These are phyloP conservation scores for Gymnodraco acuticeps DNA, from an alignment of 2,797 vertebrate species.

Conservation along the genomic window DNA sequence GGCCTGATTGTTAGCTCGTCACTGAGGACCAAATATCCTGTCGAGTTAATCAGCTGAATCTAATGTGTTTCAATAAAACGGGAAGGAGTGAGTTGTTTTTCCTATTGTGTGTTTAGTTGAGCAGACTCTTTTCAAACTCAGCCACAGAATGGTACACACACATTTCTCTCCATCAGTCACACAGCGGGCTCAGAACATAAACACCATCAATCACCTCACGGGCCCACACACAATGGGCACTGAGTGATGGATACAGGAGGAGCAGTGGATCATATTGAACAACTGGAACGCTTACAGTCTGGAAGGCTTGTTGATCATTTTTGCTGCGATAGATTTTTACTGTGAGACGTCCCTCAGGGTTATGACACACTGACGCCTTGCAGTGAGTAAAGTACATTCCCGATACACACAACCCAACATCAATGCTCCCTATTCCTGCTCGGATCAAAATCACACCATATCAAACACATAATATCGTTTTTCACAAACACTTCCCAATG, in stretches of 20 bases:
- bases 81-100: background rate
- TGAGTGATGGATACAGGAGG: slow-evolving; percentile 70
- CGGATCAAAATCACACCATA: slow-evolving; percentile 22
- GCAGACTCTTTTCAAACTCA: background rate
- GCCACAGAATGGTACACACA: slow-evolving; percentile 41
- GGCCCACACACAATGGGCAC: slow-evolving; percentile 58
- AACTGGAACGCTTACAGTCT: slow-evolving; percentile 15
- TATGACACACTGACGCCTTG: background rate
- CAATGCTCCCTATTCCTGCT: slow-evolving; percentile 23
- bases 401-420: background rate
- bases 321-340: slow-evolving; percentile 47
- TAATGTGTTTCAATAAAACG: background rate
- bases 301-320: slow-evolving; percentile 40
- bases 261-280: slow-evolving; percentile 66
- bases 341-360: slow-evolving; percentile 32
- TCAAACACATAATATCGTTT: slow-evolving; percentile 4
- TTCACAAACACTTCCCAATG: slow-evolving; percentile 18
- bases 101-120: background rate
- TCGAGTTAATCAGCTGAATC: background rate
- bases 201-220: slow-evolving; percentile 77
- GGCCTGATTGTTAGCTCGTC: background rate
- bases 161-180: slow-evolving; percentile 74
- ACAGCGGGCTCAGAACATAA: slow-evolving; percentile 68
- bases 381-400: background rate
- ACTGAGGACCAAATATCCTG: background rate